Percentiles rank a stretch among this genome's conserved stretches.
These are phyloP conservation scores for Poliocrania exsul DNA, from an alignment of 2,797 vertebrate genomes.

Conservation along the genomic window DNA sequence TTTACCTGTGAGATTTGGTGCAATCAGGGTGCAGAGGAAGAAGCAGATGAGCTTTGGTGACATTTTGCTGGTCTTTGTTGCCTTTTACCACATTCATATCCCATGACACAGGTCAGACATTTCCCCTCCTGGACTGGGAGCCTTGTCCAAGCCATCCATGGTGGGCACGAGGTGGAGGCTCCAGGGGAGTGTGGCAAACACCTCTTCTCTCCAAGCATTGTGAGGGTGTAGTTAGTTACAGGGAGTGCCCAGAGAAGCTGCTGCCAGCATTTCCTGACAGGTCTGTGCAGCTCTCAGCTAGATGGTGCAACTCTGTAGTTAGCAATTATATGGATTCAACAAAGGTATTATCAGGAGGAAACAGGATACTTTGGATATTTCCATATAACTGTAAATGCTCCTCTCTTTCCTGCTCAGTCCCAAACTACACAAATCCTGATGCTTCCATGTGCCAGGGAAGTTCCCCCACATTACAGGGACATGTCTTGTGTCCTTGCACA, in stretches of 20 bases:
- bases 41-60: slow-evolving; percentile 6
- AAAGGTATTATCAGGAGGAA: not conserved
- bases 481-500: not conserved
- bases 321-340: not conserved
- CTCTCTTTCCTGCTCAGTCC: not conserved
- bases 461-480: not conserved
- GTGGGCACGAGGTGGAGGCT: accelerated
- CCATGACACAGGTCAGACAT: not conserved
- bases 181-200: not conserved
- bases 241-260: not conserved
- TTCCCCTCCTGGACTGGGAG: not conserved
- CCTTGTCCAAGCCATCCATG: not conserved
- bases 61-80: not conserved
- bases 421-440: not conserved
- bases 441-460: not conserved
- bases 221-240: not conserved
- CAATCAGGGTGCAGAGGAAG: slow-evolving; percentile 46
- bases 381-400: not conserved
- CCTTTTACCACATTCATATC: not conserved
- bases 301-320: not conserved
- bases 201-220: accelerated
- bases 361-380: not conserved
- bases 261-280: not conserved
- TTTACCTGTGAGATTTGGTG: slow-evolving; percentile 65
- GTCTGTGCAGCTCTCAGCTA: not conserved